These are phyloP conservation scores for Drosophila azteca DNA, from an alignment of 1,140 invertebrate genomes.

Conservation along the genomic window DNA sequence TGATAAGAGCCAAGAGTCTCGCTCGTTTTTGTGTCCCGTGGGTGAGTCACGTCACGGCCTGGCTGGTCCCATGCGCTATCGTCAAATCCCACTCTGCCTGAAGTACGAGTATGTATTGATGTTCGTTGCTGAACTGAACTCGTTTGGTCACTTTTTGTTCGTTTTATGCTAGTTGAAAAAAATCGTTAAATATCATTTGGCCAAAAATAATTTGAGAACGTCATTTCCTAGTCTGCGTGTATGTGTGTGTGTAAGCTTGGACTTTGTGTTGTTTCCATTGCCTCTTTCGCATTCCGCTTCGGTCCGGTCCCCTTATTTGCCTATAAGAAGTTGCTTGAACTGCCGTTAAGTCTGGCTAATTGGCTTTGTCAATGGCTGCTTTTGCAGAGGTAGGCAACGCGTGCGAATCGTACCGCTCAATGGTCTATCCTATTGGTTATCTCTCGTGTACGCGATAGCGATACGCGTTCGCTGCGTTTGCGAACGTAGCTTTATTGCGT, in stretches of 20 bases:
- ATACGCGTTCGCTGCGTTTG: slow-evolving; percentile 30
- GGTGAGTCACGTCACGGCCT: slow-evolving; percentile 49
- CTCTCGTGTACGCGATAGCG: slow-evolving; percentile 36
- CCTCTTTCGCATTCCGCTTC: slow-evolving; percentile 18
- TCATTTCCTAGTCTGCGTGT: slow-evolving; percentile 63
- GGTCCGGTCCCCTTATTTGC: slow-evolving; percentile 54
- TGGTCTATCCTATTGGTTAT: slow-evolving; percentile 48
- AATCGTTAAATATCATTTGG: slow-evolving; percentile 70
- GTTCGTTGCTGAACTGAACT: slow-evolving; percentile 26
- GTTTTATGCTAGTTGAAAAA: slow-evolving; percentile 42
- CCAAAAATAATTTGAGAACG: slow-evolving; percentile 76
- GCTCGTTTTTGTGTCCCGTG: slow-evolving; percentile 6
- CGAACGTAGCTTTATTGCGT: slow-evolving; percentile 52
- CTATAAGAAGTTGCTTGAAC: slow-evolving; percentile 75
- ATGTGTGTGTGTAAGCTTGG: slow-evolving; percentile 15
- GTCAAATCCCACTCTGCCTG: slow-evolving; percentile 34
- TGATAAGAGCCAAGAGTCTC: slow-evolving; percentile 58
- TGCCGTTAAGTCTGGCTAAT: slow-evolving; percentile 70
- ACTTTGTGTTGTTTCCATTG: slow-evolving; percentile 33
- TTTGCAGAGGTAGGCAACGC: slow-evolving; percentile 52
- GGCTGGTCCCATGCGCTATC: slow-evolving; percentile 12
- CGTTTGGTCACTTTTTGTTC: slow-evolving; percentile 67
- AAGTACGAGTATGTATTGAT: no score
- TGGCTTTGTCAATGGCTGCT: slow-evolving; percentile 54
- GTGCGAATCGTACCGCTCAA: background rate